Conservation (phyloP, 2,113 vertebrate genomes). For the Carassius auratus region DNA sequence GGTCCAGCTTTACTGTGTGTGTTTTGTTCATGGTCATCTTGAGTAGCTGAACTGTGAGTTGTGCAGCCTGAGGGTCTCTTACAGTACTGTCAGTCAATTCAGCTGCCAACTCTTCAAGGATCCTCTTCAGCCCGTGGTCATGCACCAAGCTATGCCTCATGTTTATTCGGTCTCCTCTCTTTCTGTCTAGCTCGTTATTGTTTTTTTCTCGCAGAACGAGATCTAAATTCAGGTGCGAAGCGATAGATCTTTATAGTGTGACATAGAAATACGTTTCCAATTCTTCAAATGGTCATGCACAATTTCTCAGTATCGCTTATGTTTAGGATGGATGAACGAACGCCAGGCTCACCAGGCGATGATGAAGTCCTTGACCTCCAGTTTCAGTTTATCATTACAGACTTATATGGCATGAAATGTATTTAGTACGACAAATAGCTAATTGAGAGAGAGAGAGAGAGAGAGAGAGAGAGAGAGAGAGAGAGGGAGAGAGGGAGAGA, state of each 20-base stretch:
- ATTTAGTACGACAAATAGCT: too few species aligned
- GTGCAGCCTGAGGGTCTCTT: conserved; percentile 16
- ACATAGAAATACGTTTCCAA: neutral
- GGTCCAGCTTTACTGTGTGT: neutral
- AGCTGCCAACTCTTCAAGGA: neutral
- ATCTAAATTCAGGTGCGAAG: neutral
- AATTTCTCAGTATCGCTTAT: neutral
- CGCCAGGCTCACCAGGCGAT: neutral
- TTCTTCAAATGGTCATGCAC: neutral
- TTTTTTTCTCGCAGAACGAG: neutral
- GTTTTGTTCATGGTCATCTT: conserved; percentile 25
- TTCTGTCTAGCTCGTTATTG: neutral
- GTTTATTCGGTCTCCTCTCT: neutral
- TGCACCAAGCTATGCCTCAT: neutral
- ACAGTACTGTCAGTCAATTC: neutral
- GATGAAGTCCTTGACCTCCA: conserved; percentile 21
- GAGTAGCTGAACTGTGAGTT: neutral
- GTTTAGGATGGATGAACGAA: neutral
- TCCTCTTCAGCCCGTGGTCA: neutral
- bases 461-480: too few species aligned
- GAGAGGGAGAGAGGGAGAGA: too few species aligned
- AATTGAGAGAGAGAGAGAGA: too few species aligned
- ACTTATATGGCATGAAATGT: too few species aligned
- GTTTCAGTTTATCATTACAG: neutral
- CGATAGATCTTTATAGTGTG: neutral